Evolutionary conservation across 2,888 invertebrate species (phyloP), one percentile per base, ranked within the genome.

Genomic region (Agrotis exclamationis): DNA sequence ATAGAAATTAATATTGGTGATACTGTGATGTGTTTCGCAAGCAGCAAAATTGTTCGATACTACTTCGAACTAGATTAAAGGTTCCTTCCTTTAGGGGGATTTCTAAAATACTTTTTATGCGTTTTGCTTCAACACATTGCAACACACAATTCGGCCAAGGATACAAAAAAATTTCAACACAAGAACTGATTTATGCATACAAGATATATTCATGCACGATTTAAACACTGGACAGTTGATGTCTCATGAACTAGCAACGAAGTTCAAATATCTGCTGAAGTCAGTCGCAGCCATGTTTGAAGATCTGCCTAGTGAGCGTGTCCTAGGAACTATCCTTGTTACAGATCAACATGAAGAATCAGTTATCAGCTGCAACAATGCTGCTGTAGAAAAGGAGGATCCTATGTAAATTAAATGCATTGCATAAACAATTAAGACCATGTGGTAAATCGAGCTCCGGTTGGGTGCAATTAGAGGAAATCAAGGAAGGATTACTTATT

Each of bases 131-230:
- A 47, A n/a, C 14, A 59, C 44, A 5, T 33, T 50, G 0, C 28
- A 47, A 22, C n/a, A 5, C 6, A 45, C 11, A 24, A 9, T 9
- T 3, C 44, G 24, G 39, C 28, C 47, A 11, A 3, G 7, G 13
- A 33, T 47, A 7, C n/a, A 28, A 64, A 47, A 50, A 20, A 0
- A 39, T 24, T 51, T 76, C 0, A n/a, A 44, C 11, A 53, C 20
- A 20, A 24, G n/a, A 1, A 18, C 76, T 9, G 67, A 28, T 20
- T 1, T 76, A 13, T 60, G 58, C n/a, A 48, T 79, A 13, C 82
- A 82, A 24, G 78, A 77, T 2, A 2, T 54, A n/a, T 75, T 70
- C 13, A 14, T 9, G 2, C 76, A 75, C 16, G 13, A 51, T 14
- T 9, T 3, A 5, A 70, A 70, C 16, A 0, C 28, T 16, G 70